These are phyloP conservation scores for Plectropomus leopardus DNA, from an alignment of 2,113 vertebrate species.

Conservation along the genomic window DNA sequence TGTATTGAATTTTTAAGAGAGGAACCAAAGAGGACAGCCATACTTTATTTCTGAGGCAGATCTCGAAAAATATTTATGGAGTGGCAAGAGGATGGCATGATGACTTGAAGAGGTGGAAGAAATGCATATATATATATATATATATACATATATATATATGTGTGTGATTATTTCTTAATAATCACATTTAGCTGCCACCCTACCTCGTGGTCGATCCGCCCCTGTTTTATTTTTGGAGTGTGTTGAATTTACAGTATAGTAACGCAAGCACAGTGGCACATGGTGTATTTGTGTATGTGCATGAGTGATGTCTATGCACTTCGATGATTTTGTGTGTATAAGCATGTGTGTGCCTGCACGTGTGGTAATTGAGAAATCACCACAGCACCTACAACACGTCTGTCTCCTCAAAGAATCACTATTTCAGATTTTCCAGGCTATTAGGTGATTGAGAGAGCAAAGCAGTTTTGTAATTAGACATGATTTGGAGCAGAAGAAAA, in stretches of 20 bases:
- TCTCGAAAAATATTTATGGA: no score
- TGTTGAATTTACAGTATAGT: constrained; percentile 16
- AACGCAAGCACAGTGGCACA: constrained; percentile 18
- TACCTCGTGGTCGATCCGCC: no score
- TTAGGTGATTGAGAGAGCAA: constrained; percentile 75
- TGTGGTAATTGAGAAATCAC: constrained; percentile 63
- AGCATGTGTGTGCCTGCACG: constrained; percentile 2
- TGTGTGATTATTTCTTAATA: no score
- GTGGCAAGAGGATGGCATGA: no score
- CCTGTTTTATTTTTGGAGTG: no score
- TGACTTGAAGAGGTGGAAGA: no score
- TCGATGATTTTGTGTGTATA: neutral
- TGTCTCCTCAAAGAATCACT: constrained; percentile 57
- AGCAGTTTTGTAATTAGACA: constrained; percentile 68
- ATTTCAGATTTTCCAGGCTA: constrained; percentile 75
- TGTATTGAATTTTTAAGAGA: constrained; percentile 49
- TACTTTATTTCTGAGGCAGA: neutral
- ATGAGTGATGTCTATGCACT: constrained; percentile 47
- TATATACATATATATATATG: no score
- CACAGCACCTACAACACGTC: constrained; percentile 28
- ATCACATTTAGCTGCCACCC: no score
- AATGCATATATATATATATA: no score
- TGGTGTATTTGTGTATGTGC: constrained; percentile 23
- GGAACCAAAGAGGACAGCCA: constrained; percentile 1
- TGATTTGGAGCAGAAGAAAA: constrained; percentile 65